phyloP scores from a whole-genome alignment of 2,113 vertebrate genomes.

The Neofelis nebulosa region DNA sequence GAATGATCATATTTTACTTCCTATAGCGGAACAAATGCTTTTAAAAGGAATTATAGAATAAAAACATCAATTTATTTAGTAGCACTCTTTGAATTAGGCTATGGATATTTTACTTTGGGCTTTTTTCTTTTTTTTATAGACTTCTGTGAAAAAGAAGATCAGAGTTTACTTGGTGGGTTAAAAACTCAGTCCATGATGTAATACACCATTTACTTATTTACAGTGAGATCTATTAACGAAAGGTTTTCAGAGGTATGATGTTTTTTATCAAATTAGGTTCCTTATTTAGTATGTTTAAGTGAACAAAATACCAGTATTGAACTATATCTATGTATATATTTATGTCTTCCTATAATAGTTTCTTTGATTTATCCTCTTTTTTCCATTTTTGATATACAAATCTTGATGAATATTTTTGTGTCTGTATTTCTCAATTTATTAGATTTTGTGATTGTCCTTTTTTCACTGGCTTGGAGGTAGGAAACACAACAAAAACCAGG shows the following conservation, averaged over 20 bases:
- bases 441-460: not conserved
- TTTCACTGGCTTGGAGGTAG: not conserved
- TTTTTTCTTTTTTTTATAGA: not conserved
- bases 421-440: not conserved
- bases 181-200: not conserved
- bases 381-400: not conserved
- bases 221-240: not conserved
- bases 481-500: not conserved
- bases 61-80: not conserved
- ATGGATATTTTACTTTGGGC: not conserved
- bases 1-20: slow-evolving; percentile 6
- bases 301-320: not conserved
- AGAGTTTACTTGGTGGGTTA: not conserved
- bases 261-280: not conserved
- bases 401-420: not conserved
- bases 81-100: not conserved
- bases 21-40: not conserved
- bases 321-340: not conserved
- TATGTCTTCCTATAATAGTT: not conserved
- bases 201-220: not conserved
- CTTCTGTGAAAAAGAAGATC: not conserved
- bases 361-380: not conserved
- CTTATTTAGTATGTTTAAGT: not conserved
- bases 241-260: slow-evolving; percentile 15
- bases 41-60: not conserved